Conservation (phyloP, 2,113 vertebrate species). For the Bothrops jararaca region DNA sequence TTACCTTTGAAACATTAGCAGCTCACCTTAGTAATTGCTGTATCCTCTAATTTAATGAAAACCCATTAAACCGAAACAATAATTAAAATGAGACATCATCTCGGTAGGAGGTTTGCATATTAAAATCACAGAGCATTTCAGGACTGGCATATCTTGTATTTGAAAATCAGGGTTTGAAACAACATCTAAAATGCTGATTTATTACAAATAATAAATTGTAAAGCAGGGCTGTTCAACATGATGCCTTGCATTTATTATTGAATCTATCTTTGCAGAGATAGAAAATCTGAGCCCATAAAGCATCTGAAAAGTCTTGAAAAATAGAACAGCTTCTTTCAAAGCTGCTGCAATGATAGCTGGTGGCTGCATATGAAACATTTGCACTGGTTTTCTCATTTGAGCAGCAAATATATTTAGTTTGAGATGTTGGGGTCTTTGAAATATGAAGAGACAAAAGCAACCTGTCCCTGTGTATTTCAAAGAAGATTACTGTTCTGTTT, state of each 20-base stretch:
- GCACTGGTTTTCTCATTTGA: neutral
- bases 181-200: slow-evolving; percentile 66
- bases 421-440: neutral
- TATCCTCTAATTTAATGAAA: slow-evolving; percentile 83
- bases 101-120: slow-evolving; percentile 77
- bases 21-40: slow-evolving; percentile 77
- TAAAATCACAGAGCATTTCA: slow-evolving; percentile 72
- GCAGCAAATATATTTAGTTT: neutral
- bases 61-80: slow-evolving; percentile 81
- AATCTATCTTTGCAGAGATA: slow-evolving; percentile 36
- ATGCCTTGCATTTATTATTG: slow-evolving; percentile 58
- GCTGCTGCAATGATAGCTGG: neutral
- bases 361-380: neutral
- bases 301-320: slow-evolving; percentile 11
- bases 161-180: slow-evolving; percentile 64
- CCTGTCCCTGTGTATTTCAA: neutral
- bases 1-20: slow-evolving; percentile 77
- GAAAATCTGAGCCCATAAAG: slow-evolving; percentile 37
- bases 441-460: neutral
- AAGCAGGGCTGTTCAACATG: slow-evolving; percentile 50
- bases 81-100: slow-evolving; percentile 85
- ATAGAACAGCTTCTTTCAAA: neutral
- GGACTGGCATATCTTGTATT: slow-evolving; percentile 63
- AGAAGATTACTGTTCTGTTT: neutral
- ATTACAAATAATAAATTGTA: slow-evolving; percentile 64